Conservation (phyloP, 2,113 vertebrate genomes). For the Nicator chloris region DNA sequence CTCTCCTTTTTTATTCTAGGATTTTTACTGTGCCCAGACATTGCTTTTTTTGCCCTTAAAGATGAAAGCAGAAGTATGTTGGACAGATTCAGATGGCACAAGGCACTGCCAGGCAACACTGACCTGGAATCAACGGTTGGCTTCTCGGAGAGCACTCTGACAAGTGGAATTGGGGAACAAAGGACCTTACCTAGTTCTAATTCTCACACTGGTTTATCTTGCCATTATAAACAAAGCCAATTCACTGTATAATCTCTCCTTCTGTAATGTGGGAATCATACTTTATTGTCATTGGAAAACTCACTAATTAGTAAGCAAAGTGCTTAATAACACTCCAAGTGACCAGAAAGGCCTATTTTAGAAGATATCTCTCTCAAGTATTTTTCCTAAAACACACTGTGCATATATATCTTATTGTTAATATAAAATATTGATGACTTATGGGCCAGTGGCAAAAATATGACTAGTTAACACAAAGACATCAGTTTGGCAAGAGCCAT, state of each 20-base stretch:
- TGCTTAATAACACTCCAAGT: neutral
- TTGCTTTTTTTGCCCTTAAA: neutral
- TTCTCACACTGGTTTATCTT: neutral
- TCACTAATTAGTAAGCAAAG: neutral
- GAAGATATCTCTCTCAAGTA: neutral
- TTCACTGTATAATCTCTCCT: neutral
- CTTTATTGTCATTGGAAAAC: neutral
- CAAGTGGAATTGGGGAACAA: neutral
- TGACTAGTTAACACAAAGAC: neutral
- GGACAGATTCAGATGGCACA: neutral
- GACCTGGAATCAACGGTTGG: neutral
- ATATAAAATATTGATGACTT: neutral
- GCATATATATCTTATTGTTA: neutral
- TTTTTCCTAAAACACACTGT: neutral
- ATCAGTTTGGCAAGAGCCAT: neutral
- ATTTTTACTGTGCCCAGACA: neutral
- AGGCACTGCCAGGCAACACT: neutral
- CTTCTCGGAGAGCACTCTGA: neutral
- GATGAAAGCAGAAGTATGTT: neutral
- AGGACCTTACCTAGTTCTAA: neutral
- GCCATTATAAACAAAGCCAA: neutral
- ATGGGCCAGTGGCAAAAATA: neutral
- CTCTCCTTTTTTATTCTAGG: neutral
- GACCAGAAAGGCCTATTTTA: neutral
- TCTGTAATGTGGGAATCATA: neutral